Conservation (phyloP, 2,113 vertebrate genomes). For the Rhinolophus sinicus region DNA sequence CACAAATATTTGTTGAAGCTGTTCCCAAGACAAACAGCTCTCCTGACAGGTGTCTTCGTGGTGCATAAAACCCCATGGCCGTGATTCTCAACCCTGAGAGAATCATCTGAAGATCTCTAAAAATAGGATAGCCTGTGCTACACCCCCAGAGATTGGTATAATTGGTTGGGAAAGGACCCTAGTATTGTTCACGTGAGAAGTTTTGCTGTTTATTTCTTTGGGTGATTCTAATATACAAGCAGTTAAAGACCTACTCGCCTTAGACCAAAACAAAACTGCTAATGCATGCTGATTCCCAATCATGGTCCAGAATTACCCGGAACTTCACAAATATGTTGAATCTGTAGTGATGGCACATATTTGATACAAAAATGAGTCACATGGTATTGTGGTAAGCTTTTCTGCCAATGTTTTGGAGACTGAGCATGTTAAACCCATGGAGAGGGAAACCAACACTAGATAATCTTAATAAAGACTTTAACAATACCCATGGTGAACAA, state of each 20-base stretch:
- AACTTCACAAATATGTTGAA: background rate
- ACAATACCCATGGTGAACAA: background rate
- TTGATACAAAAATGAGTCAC: background rate
- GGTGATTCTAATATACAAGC: background rate
- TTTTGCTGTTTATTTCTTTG: background rate
- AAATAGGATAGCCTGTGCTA: background rate
- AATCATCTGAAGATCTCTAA: constrained; percentile 3
- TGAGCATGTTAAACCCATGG: background rate
- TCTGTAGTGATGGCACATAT: background rate
- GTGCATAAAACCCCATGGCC: background rate
- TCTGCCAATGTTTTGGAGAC: background rate
- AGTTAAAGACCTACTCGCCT: background rate
- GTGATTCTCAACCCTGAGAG: background rate
- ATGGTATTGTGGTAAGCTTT: background rate
- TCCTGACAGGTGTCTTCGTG: background rate
- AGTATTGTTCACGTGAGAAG: background rate
- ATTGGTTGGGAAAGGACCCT: background rate
- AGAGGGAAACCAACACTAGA: background rate
- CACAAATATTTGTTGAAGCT: background rate
- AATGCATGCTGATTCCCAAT: background rate
- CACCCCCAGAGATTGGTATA: background rate
- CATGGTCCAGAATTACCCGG: background rate
- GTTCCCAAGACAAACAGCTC: background rate
- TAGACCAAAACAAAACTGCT: background rate
- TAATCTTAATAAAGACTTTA: background rate